Evolutionary conservation across 2,888 invertebrate species (phyloP), one percentile per base, ranked within the genome.

Genomic region (Pristionchus exspectatus): DNA sequence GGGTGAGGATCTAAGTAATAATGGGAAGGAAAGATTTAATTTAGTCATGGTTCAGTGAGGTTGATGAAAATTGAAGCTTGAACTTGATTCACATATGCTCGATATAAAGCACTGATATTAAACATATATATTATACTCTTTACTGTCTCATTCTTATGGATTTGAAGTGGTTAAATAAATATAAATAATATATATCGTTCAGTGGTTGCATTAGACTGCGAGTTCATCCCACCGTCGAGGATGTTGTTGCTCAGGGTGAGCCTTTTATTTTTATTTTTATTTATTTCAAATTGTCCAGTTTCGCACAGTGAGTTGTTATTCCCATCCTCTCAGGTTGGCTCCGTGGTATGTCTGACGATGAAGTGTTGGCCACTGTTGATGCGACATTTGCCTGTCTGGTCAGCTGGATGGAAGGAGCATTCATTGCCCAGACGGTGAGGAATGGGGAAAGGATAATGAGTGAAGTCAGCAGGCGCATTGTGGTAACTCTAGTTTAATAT

Each of bases 321-420:
- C 14, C 18, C 1, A 21, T 24, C 4, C 1, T 24, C 9, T 59
- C 44, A 77, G 88, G 81, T 4, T 88, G 88, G 88, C 63, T 88
- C 59, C 77, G 44, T 2, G 95, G 95, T 92, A 90, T 91, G 87
- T 44, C 50, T 16, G 54, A 87, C 69, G 96, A 96, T 87, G 98
- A 98, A 96, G 96, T 98, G 88, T 97, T 98, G 93, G 98, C 98
- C 59, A 97, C 98, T 63, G 97, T 98, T 93, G 99, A 99, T 96
- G 97, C 97, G 0, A 97, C 98, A 12, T 96, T 98, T 95, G 97
- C 98, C 0, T 98, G 98, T 95, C 96, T 99, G 93, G 98, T 96
- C 0, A 98, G 98, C 0, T 99, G 99, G 98, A 95, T 99, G 27
- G 98, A 99, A 95, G 99, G 99, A 0, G 98, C 98, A 95, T 98